These are phyloP conservation scores for Sogatella furcifera DNA, from an alignment of 1,140 invertebrate species.

Conservation along the genomic window DNA sequence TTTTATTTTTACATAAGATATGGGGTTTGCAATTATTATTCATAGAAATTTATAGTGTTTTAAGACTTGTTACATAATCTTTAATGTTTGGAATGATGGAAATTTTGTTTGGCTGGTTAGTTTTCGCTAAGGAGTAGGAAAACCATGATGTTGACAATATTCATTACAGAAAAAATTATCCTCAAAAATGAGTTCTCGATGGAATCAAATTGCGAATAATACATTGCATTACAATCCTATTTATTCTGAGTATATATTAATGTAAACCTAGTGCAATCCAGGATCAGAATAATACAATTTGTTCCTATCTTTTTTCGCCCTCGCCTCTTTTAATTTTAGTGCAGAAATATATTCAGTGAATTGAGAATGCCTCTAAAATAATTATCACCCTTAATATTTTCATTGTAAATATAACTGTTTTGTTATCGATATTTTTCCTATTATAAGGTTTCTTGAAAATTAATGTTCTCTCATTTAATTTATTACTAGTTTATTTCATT, in stretches of 20 bases:
- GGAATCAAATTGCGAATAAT: neutral
- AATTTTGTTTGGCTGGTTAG: neutral
- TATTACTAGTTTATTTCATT: neutral
- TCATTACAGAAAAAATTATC: too few species aligned
- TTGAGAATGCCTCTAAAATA: neutral
- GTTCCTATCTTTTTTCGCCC: neutral
- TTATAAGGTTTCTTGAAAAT: neutral
- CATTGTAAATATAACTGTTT: constrained; percentile 2
- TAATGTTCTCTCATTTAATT: neutral
- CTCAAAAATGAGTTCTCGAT: too few species aligned
- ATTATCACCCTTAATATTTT: neutral
- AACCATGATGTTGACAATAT: too few species aligned
- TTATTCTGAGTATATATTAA: neutral
- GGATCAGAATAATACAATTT: neutral
- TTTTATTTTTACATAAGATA: constrained; percentile 14
- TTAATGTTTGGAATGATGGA: neutral
- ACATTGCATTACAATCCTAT: neutral
- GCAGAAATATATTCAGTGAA: constrained; percentile 16
- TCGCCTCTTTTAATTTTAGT: neutral
- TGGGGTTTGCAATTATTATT: constrained; percentile 17
- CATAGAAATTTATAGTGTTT: constrained; percentile 2
- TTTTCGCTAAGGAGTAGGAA: neutral
- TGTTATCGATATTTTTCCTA: neutral
- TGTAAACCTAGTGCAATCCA: neutral
- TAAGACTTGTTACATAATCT: neutral